Conservation (phyloP, 2,113 vertebrate species). For the Percopsis transmontana region DNA sequence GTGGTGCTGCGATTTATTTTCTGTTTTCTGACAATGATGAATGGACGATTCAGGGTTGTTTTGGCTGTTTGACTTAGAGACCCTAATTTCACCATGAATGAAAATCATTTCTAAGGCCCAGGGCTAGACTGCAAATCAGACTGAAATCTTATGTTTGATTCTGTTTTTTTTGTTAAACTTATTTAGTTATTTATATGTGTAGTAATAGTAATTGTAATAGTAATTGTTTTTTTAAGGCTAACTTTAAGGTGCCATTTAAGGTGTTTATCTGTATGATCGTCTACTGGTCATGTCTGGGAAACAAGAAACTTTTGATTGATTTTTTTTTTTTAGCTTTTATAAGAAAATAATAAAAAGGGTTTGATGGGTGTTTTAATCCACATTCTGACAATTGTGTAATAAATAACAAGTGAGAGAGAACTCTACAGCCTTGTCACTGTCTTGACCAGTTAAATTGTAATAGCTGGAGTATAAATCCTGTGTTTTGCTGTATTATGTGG, state of each 20-base stretch:
- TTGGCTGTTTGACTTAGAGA: constrained; percentile 28
- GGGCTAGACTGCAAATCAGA: constrained; percentile 48
- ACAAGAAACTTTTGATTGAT: constrained; percentile 24
- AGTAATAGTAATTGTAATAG: constrained; percentile 29
- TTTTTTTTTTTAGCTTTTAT: constrained; percentile 54
- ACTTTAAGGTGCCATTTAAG: constrained; percentile 38
- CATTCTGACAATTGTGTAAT: constrained; percentile 29
- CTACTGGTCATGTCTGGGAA: background rate
- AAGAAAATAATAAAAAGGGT: constrained; percentile 35
- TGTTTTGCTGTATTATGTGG: too few species aligned
- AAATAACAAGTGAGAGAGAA: constrained; percentile 1
- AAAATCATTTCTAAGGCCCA: constrained; percentile 62
- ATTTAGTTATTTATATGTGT: constrained; percentile 72
- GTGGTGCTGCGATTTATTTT: constrained; percentile 5
- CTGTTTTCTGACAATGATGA: constrained; percentile 27
- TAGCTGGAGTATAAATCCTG: background rate
- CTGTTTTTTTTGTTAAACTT: constrained; percentile 45
- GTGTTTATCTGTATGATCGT: constrained; percentile 52
- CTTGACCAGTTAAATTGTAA: background rate
- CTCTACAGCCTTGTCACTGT: constrained; percentile 39
- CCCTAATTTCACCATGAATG: constrained; percentile 61
- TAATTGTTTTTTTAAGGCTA: constrained; percentile 28
- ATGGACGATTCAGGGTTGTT: constrained; percentile 41
- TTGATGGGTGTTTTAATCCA: constrained; percentile 40
- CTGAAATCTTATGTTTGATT: constrained; percentile 14